Evolutionary conservation across 2,113 vertebrate genomes (phyloP), one percentile per base, ranked within the genome.

Genomic region (Microcebus griseorufus): DNA sequence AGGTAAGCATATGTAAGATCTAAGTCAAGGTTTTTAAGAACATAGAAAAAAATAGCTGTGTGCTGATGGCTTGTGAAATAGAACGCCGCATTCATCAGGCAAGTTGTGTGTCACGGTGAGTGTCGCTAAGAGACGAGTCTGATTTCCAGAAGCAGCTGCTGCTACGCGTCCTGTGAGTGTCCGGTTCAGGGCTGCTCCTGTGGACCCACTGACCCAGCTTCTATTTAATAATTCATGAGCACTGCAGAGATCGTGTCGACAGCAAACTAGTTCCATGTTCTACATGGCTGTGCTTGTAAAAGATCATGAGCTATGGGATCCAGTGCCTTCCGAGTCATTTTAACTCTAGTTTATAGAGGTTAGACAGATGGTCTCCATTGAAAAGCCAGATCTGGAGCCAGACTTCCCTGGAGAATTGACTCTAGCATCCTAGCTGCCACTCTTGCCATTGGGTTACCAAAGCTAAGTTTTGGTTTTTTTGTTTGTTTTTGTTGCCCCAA

Each of bases 1-100:
- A 62, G 75, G 23, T 67, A 8, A 89, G 45, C 34, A 17, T 42
- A 6, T 9, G 3, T 37, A 6, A 34, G 51, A 16, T 27, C 60
- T 45, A 85, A 65, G 39, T 37, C 83, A 79, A 92, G 72, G 65
- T 62, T 82, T 70, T 10, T 91, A 55, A 80, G 75, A 60, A 23
- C 29, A 3, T 17, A 83, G 39, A 53, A 42, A 85, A 70, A 70
- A 67, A 60, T 11, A 48, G 27, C 18, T 53, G 34, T 39, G 12
- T 64, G 58, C 25, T 32, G 20, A 22, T 60, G 34, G 39, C 45
- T 88, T 39, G 0, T 29, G 34, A 60, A 34, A 37, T 62, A 39
- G 58, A 62, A 45, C 13, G 10, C 58, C 2, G 0, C 16, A 2
- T 55, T 32, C 5, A 18, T 4, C 9, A 8, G 75, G 34, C 27